Evolutionary conservation across 2,797 vertebrate genomes (phyloP), one percentile per base, ranked within the genome.

Genomic region (Botia kubotai): DNA sequence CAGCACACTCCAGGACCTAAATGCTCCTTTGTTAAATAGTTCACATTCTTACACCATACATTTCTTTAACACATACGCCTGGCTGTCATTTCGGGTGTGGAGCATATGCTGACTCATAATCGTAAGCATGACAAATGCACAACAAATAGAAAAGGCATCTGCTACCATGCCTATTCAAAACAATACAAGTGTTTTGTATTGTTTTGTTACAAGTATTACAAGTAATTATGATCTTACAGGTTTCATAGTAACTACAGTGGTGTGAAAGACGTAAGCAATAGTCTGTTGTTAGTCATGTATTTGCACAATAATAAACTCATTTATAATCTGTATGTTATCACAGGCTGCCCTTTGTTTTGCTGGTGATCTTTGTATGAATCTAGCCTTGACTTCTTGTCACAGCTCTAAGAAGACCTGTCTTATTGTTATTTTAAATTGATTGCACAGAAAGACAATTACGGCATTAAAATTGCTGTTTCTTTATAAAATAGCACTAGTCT

Each of bases 91-190:
- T 43, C 72, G 58, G 23, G 77, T 75, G 53, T 60, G 80, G 36
- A 23, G 52, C 29, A 11, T 50, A 12, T 53, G 36, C 39, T 74
- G 33, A 69, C 36, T 75, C 72, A 75, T 17, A 72, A 36, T 43
- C 13, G 17, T 60, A 36, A 66, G 17, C 19, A 8, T 66, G 63
- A 68, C 75, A 57, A 50, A 72, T 48, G 14, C 83, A 50, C 63
- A 52, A 26, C 74, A 82, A 63, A 80, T 60, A 72, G 52, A 62
- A 19, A 74, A 57, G n/a, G 4, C 50, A 69, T 48, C 65, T 63
- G 81, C 63, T 48, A 66, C 79, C 48, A 62, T 74, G 81, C 66
- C 71, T 50, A 82, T 84, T 83, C n/a, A 78, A 65, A 60, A 39
- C 33, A n/a, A 76, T 73, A 48, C 63, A 48, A 16, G 48, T 79